These are phyloP conservation scores for Bambusicola thoracicus DNA, from an alignment of 2,113 vertebrate species.

Conservation along the genomic window DNA sequence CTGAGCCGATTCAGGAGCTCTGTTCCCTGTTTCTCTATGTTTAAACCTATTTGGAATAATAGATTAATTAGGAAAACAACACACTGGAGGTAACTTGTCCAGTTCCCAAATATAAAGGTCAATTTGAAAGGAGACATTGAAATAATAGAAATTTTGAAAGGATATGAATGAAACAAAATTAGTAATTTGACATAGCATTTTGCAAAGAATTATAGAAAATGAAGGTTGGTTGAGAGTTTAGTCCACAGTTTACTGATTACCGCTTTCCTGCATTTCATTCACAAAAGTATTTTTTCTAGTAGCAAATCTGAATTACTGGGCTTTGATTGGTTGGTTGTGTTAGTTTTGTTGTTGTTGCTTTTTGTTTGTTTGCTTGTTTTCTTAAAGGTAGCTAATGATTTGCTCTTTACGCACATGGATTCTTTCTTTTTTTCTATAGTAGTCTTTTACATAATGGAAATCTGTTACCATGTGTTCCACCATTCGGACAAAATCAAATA, in stretches of 20 bases:
- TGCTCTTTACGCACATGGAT: neutral
- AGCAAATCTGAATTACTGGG: neutral
- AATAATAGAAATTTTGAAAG: neutral
- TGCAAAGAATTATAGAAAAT: neutral
- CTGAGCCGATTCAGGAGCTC: conserved; percentile 6
- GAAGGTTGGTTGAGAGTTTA: neutral
- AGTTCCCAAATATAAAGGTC: neutral
- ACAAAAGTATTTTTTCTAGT: neutral
- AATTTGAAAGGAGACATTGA: neutral
- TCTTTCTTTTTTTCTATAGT: neutral
- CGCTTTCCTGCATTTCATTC: neutral
- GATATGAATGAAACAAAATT: neutral
- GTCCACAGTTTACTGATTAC: neutral
- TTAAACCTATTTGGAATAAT: neutral
- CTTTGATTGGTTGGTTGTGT: neutral
- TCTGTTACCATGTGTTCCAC: neutral
- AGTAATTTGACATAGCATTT: neutral
- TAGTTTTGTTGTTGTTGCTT: neutral
- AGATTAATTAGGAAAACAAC: neutral
- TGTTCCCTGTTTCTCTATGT: neutral
- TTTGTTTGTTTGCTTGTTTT: neutral
- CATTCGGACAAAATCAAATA: neutral
- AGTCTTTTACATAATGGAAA: neutral
- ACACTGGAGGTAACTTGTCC: neutral
- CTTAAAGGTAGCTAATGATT: neutral